Base-by-base conservation (phyloP, 2,113 vertebrate species). In the Paramisgurnus dabryanus region DNA sequence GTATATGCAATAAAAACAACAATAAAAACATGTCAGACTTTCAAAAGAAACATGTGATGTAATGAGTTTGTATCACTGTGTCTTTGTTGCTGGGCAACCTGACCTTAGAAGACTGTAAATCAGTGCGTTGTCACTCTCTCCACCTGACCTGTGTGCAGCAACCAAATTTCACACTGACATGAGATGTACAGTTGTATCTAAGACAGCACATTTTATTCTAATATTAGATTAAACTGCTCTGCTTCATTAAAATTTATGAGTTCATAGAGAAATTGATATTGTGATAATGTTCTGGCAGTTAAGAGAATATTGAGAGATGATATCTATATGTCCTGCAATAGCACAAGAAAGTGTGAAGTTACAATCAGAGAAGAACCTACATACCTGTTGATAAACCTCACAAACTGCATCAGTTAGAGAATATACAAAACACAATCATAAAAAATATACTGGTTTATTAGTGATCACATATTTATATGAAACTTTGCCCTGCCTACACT, bases 11-110 rank as follows among this genome's bases (percentile, higher is more conserved):
- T 60, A 4, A 73, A 12, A 58, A 40, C 71, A 73, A 55, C 15
- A 13, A 55, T 6, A 17, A 17, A 88, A 86, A 83, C 65, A 85
- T 80, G 60, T 83, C 84, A 53, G 88, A 82, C 80, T 15, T 39
- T 13, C 58, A 47, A 70, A 77, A 81, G 71, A 3, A 58, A 45
- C 13, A 34, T 60, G 39, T 34, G 41, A 45, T 47, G 17, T 53
- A 39, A 70, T 70, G 50, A n/a, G 49, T 71, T 80, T 43, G 49
- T 76, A 76, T 76, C 41, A 34, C 18, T 53, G 15, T 55, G 18
- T 41, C 15, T 79, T 40, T 65, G 80, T 69, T 76, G 39, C 70
- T 34, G 53, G 69, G 83, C 55, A 81, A 65, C 79, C 55, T 57
- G 57, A 65, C 15, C 61, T 41, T 72, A 27, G 60, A 79, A 61